phyloP scores from a whole-genome alignment of 2,797 vertebrate genomes.

The Limnodromus scolopaceus region DNA sequence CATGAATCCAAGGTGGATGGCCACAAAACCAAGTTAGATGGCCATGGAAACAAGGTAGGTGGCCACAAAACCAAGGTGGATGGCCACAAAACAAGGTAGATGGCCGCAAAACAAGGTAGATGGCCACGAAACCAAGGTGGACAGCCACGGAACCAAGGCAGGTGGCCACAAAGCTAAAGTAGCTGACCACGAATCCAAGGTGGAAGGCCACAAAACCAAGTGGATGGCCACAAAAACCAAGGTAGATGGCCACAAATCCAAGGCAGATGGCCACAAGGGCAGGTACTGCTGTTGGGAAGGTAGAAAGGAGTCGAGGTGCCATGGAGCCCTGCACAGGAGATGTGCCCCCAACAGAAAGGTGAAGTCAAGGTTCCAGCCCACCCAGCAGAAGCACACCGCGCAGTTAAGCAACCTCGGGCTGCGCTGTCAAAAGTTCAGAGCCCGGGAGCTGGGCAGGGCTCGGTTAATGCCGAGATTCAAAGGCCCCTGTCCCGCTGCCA shows the following conservation, averaged over 20 bases:
- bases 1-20: too few relatives aligned
- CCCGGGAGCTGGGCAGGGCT: constrained; percentile 10
- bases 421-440: background rate
- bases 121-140: too few relatives aligned
- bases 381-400: background rate
- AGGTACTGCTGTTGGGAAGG: background rate
- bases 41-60: too few relatives aligned
- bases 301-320: fast-evolving
- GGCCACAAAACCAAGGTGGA: too few relatives aligned
- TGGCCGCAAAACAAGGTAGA: too few relatives aligned
- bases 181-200: too few relatives aligned
- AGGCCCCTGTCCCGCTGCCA: constrained; percentile 82
- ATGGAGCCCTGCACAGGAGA: fast-evolving
- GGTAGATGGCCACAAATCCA: fast-evolving
- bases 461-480: constrained; percentile 6
- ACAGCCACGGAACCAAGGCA: too few relatives aligned
- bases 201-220: fast-evolving
- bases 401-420: background rate
- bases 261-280: background rate
- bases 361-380: fast-evolving
- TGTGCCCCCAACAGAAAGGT: fast-evolving
- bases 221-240: too few relatives aligned
- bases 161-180: too few relatives aligned
- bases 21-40: too few relatives aligned
- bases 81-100: too few relatives aligned